Percentiles rank a stretch among this genome's conserved stretches.
Evolutionary conservation across 2,797 vertebrate species (phyloP).

Genomic region (Phalloptychus januarius): DNA sequence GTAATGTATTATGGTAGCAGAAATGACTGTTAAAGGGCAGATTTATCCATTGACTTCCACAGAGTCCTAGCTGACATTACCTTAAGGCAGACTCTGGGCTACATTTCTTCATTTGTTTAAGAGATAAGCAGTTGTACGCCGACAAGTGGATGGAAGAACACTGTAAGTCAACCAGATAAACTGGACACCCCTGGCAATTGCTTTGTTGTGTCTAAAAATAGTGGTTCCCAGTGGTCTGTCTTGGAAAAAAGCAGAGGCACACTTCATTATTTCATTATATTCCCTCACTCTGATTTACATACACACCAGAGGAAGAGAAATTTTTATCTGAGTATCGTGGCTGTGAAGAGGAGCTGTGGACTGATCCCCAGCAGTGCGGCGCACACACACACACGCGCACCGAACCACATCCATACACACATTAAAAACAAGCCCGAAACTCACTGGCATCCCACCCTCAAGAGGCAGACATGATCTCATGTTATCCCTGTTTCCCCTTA

Average conservation of each 20-base stretch:
- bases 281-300: slow-evolving; percentile 67
- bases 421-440: slow-evolving; percentile 64
- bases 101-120: slow-evolving; percentile 56
- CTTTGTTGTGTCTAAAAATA: slow-evolving; percentile 82
- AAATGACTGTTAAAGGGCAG: slow-evolving; percentile 28
- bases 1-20: slow-evolving; percentile 44
- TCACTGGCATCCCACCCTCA: slow-evolving; percentile 59
- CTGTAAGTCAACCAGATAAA: slow-evolving; percentile 67
- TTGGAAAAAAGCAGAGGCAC: slow-evolving; percentile 52
- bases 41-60: slow-evolving; percentile 41
- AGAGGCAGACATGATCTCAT: slow-evolving; percentile 77
- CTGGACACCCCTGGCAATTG: slow-evolving; percentile 76
- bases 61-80: slow-evolving; percentile 54
- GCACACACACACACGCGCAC: slow-evolving; percentile 40
- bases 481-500: slow-evolving; percentile 75
- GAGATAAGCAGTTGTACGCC: slow-evolving; percentile 51
- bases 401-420: slow-evolving; percentile 29
- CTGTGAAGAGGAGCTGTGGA: slow-evolving; percentile 48
- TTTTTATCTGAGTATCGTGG: slow-evolving; percentile 61
- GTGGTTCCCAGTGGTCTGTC: slow-evolving; percentile 59
- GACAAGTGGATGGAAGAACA: slow-evolving; percentile 63
- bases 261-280: slow-evolving; percentile 75
- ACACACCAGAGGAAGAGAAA: slow-evolving; percentile 63
- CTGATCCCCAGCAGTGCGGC: slow-evolving; percentile 69
- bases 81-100: slow-evolving; percentile 48